A percentile compares a stretch with the other conserved stretches of the same genome.
Evolutionary conservation across 2,797 vertebrate genomes (phyloP).

Genomic region (Chiroxiphia lanceolata): DNA sequence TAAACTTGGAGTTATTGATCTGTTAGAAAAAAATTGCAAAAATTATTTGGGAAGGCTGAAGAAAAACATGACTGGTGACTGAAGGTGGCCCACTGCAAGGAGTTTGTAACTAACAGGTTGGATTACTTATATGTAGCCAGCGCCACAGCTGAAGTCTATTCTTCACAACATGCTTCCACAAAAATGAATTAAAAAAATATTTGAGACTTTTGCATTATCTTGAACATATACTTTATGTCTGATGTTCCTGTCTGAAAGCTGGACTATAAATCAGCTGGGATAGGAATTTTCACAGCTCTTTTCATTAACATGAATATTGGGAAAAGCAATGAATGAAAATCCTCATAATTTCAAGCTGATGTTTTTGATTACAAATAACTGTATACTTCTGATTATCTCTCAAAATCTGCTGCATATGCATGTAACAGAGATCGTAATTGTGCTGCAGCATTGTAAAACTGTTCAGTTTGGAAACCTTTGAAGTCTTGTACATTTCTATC

Average conservation of each 20-base stretch:
- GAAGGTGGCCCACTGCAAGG: background rate
- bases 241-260: background rate
- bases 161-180: background rate
- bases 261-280: background rate
- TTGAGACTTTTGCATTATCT: background rate
- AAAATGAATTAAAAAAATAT: background rate
- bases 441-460: background rate
- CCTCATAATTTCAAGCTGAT: background rate
- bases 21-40: background rate
- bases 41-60: background rate
- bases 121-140: background rate
- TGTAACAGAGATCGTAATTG: background rate
- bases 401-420: slow-evolving; percentile 26
- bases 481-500: background rate
- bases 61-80: background rate
- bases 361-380: slow-evolving; percentile 17
- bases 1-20: background rate
- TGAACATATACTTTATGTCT: background rate
- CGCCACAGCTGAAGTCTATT: background rate
- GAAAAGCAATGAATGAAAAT: background rate
- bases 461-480: background rate
- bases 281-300: background rate
- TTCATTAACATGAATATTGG: background rate
- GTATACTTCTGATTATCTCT: background rate
- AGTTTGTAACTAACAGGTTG: background rate